phyloP scores from a whole-genome alignment of 2,888 invertebrate genomes.

The Carpatolechia fugitivella region DNA sequence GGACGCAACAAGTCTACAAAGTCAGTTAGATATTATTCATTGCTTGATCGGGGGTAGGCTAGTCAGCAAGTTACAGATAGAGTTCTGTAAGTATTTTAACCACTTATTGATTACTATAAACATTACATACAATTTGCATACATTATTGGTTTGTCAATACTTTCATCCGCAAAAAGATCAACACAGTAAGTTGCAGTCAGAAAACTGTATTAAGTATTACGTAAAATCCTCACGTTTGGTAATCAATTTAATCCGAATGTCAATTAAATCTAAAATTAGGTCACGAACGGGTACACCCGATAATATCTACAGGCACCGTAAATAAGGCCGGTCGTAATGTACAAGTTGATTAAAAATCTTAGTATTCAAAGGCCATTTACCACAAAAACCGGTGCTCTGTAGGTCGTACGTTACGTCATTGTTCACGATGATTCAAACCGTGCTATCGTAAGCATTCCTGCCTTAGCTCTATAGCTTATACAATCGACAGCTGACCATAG shows the following conservation, averaged over 20 bases:
- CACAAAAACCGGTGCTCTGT: constrained; percentile 52
- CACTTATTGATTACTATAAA: too few species aligned
- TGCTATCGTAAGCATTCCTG: constrained; percentile 47
- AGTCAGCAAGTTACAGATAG: too few species aligned
- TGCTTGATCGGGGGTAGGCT: too few species aligned
- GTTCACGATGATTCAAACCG: constrained; percentile 52
- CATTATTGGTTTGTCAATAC: too few species aligned
- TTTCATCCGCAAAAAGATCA: too few species aligned
- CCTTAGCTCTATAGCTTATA: constrained; percentile 29
- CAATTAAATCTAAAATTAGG: constrained; percentile 1
- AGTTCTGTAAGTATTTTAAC: too few species aligned
- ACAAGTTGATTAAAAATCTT: constrained; percentile 1
- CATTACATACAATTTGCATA: too few species aligned
- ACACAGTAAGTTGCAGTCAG: too few species aligned
- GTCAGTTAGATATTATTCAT: too few species aligned
- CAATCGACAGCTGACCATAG: constrained; percentile 37
- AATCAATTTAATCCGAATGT: background rate
- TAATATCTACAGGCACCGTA: background rate
- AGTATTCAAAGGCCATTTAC: background rate
- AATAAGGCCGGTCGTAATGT: background rate
- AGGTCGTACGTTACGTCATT: constrained; percentile 66
- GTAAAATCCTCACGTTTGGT: background rate
- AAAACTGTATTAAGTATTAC: too few species aligned
- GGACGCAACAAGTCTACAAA: too few species aligned
- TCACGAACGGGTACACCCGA: background rate